A percentile compares a stretch with the other conserved stretches of the same genome.
These are phyloP conservation scores for Nomada ferruginata DNA, from an alignment of 2,888 invertebrate genomes.

Conservation along the genomic window DNA sequence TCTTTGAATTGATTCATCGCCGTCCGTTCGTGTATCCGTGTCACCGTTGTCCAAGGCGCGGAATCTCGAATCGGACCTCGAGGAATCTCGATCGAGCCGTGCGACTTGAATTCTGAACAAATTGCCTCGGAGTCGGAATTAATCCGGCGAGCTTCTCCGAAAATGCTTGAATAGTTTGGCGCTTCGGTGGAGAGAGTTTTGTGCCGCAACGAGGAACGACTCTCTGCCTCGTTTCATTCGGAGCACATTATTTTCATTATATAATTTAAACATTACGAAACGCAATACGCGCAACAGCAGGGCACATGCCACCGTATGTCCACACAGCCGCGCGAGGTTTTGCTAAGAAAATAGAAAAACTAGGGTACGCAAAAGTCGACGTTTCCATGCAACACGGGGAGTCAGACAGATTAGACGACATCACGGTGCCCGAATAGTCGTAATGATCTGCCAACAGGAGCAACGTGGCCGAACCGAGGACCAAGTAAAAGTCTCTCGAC, in stretches of 20 bases:
- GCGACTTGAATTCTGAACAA: conserved; percentile 26
- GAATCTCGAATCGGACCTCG: conserved; percentile 17
- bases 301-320: no score
- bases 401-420: conserved; percentile 68
- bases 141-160: background rate
- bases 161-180: background rate
- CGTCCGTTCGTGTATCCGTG: conserved; percentile 56
- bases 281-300: no score
- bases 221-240: no score
- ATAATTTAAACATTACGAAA: no score
- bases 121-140: conserved; percentile 15
- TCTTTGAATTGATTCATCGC: conserved; percentile 46
- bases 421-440: conserved; percentile 59
- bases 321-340: no score
- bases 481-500: background rate
- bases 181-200: background rate
- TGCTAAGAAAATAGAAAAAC: no score
- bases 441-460: conserved; percentile 68
- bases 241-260: no score
- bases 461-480: conserved; percentile 23
- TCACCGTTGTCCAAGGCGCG: conserved; percentile 21
- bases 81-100: conserved; percentile 25
- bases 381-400: conserved; percentile 58
- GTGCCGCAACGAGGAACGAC: background rate
- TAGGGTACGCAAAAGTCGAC: background rate